phyloP scores from a whole-genome alignment of 1,140 invertebrate genomes.

The Solen grandis region DNA sequence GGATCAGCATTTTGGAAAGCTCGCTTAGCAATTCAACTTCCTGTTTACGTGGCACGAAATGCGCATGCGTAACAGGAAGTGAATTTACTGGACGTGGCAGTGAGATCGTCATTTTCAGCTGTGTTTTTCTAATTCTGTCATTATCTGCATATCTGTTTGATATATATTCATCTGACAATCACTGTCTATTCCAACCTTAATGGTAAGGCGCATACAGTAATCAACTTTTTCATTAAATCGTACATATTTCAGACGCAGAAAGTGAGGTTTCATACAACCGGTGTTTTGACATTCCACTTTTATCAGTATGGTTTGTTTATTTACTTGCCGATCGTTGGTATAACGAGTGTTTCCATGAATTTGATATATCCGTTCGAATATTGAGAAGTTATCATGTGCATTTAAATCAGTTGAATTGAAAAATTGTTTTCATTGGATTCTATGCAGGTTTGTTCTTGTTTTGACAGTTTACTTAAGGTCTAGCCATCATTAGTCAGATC shows the following conservation, averaged over 20 bases:
- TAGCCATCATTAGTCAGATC: too few species aligned
- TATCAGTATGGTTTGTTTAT: background rate
- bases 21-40: too few species aligned
- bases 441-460: too few species aligned
- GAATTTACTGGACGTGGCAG: constrained; percentile 71
- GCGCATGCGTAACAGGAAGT: constrained; percentile 67
- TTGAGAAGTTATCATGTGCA: too few species aligned
- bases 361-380: background rate
- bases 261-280: background rate
- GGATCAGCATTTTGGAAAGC: too few species aligned
- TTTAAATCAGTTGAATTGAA: too few species aligned
- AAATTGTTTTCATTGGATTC: too few species aligned
- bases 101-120: constrained; percentile 35
- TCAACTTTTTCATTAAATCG: background rate
- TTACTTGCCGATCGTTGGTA: background rate
- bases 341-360: background rate
- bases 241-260: background rate
- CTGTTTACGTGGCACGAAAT: constrained; percentile 72
- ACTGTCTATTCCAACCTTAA: background rate
- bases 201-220: background rate
- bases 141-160: background rate
- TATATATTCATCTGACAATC: background rate
- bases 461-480: too few species aligned
- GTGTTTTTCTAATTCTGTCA: constrained; percentile 13
- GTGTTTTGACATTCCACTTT: background rate